A percentile compares a stretch with the other conserved stretches of the same genome.
phyloP scores from a whole-genome alignment of 2,113 vertebrate species.

The Camelus bactrianus region DNA sequence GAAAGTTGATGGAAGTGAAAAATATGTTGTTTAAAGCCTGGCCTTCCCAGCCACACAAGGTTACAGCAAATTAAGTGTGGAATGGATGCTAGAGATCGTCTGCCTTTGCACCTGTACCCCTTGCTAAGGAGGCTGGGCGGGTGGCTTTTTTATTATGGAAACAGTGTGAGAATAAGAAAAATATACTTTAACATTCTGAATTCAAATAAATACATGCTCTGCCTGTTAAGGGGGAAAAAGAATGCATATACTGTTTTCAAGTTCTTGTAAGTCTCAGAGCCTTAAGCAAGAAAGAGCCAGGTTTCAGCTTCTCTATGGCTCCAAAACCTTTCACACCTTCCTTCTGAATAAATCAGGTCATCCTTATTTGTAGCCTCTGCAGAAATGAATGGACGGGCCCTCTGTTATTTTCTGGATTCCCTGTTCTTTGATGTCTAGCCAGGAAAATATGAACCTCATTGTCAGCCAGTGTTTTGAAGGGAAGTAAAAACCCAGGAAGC shows the following conservation, averaged over 20 bases:
- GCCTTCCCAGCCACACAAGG: neutral
- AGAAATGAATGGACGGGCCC: neutral
- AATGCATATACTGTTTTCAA: neutral
- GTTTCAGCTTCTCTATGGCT: neutral
- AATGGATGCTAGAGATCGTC: neutral
- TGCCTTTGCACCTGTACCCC: neutral
- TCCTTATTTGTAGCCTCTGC: neutral
- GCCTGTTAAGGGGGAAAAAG: neutral
- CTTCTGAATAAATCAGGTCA: neutral
- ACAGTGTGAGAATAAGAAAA: neutral
- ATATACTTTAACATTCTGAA: neutral
- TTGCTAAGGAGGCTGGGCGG: neutral
- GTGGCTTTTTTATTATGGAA: neutral
- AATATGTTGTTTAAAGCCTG: neutral
- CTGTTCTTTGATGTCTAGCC: neutral
- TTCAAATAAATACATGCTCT: neutral
- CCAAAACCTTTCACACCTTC: neutral
- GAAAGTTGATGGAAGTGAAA: neutral
- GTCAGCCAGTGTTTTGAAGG: neutral
- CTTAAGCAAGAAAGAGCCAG: neutral
- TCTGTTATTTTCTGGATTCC: neutral
- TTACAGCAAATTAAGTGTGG: rapidly evolving
- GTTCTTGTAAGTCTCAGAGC: neutral
- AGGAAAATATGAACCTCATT: neutral
- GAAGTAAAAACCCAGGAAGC: neutral